phyloP scores from a whole-genome alignment of 2,888 invertebrate species.

The Linnaemya tessellans region DNA sequence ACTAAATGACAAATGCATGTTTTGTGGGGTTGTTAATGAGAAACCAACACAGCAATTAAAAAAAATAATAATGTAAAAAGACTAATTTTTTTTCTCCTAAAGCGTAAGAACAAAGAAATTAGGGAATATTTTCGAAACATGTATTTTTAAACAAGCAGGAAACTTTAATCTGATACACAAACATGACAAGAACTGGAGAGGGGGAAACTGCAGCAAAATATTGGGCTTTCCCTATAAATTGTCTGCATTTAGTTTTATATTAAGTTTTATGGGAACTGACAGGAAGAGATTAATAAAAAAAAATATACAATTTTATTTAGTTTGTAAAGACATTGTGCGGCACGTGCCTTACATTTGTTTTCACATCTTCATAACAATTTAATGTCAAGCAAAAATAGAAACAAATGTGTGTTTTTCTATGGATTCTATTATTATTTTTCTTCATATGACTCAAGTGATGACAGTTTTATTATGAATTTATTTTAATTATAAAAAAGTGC shows the following conservation, averaged over 20 bases:
- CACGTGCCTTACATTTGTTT: conserved; percentile 65
- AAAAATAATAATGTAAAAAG: conserved; percentile 8
- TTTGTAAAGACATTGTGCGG: conserved; percentile 37
- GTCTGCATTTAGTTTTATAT: conserved; percentile 22
- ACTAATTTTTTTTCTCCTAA: conserved; percentile 30
- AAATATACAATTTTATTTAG: conserved; percentile 20
- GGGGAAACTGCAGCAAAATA: conserved; percentile 1
- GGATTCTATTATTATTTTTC: conserved; percentile 3
- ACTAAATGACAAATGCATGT: conserved; percentile 68
- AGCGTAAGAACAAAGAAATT: conserved; percentile 46
- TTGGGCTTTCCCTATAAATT: not conserved
- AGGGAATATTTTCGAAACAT: conserved; percentile 30
- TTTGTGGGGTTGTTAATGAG: conserved; percentile 66
- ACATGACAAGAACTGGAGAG: conserved; percentile 31
- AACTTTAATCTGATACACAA: conserved; percentile 49
- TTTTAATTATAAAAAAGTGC: conserved; percentile 56
- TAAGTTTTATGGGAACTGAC: conserved; percentile 46
- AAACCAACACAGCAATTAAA: conserved; percentile 31
- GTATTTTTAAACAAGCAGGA: conserved; percentile 37
- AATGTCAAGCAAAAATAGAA: conserved; percentile 6
- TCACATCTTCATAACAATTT: conserved; percentile 5
- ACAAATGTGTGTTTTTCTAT: conserved; percentile 33
- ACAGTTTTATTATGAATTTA: conserved; percentile 54
- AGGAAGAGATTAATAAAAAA: conserved; percentile 59
- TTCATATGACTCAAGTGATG: conserved; percentile 59